phyloP scores from a whole-genome alignment of 2,113 vertebrate genomes.

The Pavo muticus region DNA sequence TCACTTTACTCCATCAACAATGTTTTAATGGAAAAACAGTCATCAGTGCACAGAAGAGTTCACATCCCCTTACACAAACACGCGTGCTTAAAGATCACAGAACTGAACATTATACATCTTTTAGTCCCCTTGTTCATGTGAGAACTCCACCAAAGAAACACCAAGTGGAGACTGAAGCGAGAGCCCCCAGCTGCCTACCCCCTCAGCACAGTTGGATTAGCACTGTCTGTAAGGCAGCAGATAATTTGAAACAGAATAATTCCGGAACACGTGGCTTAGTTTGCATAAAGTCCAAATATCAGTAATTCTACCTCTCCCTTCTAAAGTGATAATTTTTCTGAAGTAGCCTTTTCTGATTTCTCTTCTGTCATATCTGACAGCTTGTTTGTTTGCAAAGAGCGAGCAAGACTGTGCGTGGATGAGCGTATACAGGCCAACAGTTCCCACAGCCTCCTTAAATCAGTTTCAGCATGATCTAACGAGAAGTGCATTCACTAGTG shows the following conservation, averaged over 20 bases:
- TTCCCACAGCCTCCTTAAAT: not conserved
- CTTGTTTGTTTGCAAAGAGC: not conserved
- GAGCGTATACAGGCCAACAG: fast-evolving
- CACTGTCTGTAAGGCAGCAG: not conserved
- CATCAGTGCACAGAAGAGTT: not conserved
- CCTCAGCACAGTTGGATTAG: not conserved
- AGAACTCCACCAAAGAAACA: not conserved
- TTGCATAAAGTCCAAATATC: not conserved
- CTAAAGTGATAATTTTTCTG: not conserved
- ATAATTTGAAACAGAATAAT: not conserved
- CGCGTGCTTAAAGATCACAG: not conserved
- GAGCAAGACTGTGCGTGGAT: not conserved
- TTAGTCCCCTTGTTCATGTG: not conserved
- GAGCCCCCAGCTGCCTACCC: not conserved
- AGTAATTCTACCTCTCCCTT: not conserved
- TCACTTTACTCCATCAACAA: slow-evolving; percentile 38
- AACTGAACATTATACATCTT: not conserved
- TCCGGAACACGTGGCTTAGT: not conserved
- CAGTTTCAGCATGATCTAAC: not conserved
- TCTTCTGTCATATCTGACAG: not conserved
- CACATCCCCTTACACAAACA: not conserved
- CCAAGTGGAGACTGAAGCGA: not conserved
- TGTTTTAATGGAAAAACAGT: slow-evolving; percentile 15
- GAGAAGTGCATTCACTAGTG: not conserved
- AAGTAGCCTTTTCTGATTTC: not conserved